Evolutionary conservation across 2,113 vertebrate species (phyloP).

Genomic region (Sigmodon hispidus): DNA sequence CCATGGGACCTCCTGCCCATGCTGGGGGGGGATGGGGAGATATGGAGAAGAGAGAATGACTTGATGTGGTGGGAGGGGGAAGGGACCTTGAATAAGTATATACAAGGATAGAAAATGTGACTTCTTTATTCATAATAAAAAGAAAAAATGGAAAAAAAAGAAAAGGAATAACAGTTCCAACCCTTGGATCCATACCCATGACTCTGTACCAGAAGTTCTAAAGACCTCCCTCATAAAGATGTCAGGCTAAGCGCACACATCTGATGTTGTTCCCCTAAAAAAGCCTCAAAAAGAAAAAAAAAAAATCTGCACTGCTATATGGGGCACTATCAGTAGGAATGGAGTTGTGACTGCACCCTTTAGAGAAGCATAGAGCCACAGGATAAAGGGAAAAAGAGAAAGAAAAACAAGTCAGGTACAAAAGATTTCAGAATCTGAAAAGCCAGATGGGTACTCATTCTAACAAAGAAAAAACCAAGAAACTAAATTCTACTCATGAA

Average conservation of each 20-base stretch:
- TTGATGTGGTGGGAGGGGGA: too few relatives aligned
- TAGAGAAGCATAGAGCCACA: background rate
- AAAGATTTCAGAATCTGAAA: constrained; percentile 12
- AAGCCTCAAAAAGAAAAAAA: background rate
- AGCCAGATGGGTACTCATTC: background rate
- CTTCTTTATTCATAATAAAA: too few relatives aligned
- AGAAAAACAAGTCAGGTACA: background rate
- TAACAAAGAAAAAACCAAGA: background rate
- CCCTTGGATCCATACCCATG: background rate
- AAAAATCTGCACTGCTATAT: background rate
- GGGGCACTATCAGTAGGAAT: background rate
- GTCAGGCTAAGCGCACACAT: background rate
- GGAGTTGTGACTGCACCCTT: background rate
- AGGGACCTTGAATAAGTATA: too few relatives aligned
- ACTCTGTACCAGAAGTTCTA: background rate
- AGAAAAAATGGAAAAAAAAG: too few relatives aligned
- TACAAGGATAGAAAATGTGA: too few relatives aligned
- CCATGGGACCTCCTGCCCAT: too few relatives aligned
- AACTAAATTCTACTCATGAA: background rate
- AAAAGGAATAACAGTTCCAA: too few relatives aligned
- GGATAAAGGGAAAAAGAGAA: background rate
- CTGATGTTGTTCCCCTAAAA: background rate
- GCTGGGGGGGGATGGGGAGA: too few relatives aligned
- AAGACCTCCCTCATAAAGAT: constrained; percentile 11
- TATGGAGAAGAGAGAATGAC: too few relatives aligned